These are phyloP conservation scores for Sclerodermus sp. DNA, from an alignment of 2,888 invertebrate genomes.

Conservation along the genomic window DNA sequence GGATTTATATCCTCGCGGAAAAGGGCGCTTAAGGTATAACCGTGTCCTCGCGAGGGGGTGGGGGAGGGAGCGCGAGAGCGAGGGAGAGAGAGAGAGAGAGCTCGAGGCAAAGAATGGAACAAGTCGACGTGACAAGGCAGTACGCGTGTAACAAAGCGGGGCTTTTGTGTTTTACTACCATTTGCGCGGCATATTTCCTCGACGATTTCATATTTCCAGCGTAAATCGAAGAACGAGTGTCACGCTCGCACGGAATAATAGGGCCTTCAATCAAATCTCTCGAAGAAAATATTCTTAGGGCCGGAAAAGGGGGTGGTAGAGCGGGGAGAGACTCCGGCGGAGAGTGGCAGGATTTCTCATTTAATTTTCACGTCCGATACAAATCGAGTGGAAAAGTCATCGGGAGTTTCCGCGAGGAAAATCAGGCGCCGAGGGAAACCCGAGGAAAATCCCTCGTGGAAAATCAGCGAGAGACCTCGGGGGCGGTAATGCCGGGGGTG, in stretches of 20 bases:
- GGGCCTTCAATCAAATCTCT: no score
- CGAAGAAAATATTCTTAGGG: no score
- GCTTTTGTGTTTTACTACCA: slow-evolving; percentile 8
- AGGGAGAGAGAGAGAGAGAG: slow-evolving; percentile 12
- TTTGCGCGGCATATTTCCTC: no score
- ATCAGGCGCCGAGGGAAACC: no score
- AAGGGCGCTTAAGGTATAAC: slow-evolving; percentile 19
- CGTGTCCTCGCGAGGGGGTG: slow-evolving; percentile 8
- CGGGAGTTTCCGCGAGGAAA: slow-evolving; percentile 3
- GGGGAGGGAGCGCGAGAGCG: slow-evolving; percentile 4
- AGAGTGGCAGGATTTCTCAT: no score
- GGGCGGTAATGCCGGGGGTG: slow-evolving; percentile 11
- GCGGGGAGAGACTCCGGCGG: no score
- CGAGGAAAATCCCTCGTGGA: slow-evolving; percentile 11
- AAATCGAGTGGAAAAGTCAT: no score
- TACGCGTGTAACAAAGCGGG: not conserved
- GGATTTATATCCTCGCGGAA: slow-evolving; percentile 43
- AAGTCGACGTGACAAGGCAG: not conserved
- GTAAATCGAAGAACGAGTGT: no score
- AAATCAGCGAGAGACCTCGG: slow-evolving; percentile 5
- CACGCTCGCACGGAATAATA: no score
- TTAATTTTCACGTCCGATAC: no score
- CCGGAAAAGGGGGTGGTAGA: no score
- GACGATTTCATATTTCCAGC: no score
- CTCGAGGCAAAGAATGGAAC: slow-evolving; percentile 1